Conservation (phyloP, 2,888 invertebrate genomes). For the Tromatobia lineatoria region DNA sequence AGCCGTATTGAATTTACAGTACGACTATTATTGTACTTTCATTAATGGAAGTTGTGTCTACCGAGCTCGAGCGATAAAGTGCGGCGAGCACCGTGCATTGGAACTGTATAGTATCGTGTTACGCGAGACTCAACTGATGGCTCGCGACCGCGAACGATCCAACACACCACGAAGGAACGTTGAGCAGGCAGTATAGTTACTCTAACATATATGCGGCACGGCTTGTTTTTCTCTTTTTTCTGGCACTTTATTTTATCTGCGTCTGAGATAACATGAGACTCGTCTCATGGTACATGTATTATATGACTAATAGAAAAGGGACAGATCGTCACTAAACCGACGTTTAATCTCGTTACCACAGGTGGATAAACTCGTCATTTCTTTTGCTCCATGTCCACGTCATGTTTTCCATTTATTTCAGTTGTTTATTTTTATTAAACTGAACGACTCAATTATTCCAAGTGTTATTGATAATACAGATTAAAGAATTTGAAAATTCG, state of each 20-base stretch:
- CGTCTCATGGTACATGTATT: not conserved
- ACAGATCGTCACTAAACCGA: not conserved
- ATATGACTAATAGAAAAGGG: not conserved
- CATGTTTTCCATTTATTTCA: too few species aligned
- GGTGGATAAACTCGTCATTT: not conserved
- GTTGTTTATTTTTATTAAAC: too few species aligned
- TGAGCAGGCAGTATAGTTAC: slow-evolving; percentile 3
- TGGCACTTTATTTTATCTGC: slow-evolving; percentile 1
- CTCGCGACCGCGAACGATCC: slow-evolving; percentile 42
- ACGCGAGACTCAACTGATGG: slow-evolving; percentile 38
- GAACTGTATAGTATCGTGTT: slow-evolving; percentile 41
- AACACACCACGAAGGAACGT: slow-evolving; percentile 31
- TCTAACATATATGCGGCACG: not conserved
- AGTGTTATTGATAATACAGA: too few species aligned
- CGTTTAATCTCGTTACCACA: not conserved
- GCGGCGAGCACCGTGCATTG: slow-evolving; percentile 9
- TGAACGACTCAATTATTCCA: too few species aligned
- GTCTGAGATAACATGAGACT: slow-evolving; percentile 12
- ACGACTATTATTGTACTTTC: slow-evolving; percentile 48
- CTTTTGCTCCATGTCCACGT: too few species aligned
- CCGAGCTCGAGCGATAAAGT: slow-evolving; percentile 46
- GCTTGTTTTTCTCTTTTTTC: not conserved
- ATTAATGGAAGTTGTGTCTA: slow-evolving; percentile 67
- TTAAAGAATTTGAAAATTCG: too few species aligned
- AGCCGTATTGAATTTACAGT: slow-evolving; percentile 19